Conservation (phyloP, 2,888 invertebrate genomes). For the Noctua fimbriata region DNA sequence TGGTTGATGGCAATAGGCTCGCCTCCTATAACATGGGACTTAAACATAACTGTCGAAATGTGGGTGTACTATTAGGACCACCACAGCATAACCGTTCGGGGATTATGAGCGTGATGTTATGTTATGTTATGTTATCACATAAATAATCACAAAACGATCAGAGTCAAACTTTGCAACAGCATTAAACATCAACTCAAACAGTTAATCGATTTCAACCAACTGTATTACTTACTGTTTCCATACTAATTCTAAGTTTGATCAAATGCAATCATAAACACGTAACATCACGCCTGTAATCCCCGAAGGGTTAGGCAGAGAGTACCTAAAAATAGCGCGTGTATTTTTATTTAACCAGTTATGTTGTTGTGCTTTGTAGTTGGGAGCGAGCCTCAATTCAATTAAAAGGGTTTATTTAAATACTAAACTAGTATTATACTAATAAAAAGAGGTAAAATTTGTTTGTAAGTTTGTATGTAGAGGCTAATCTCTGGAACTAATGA, state of each 20-base stretch:
- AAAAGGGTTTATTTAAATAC: neutral
- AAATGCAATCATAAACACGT: slow-evolving; percentile 7
- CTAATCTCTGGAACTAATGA: too few relatives aligned
- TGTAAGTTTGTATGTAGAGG: too few relatives aligned
- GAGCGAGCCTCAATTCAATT: neutral
- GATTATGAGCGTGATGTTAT: too few relatives aligned
- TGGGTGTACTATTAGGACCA: too few relatives aligned
- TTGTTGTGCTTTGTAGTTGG: neutral
- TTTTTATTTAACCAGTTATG: neutral
- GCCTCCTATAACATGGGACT: too few relatives aligned
- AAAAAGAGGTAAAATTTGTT: too few relatives aligned
- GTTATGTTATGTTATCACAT: too few relatives aligned
- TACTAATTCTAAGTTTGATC: neutral
- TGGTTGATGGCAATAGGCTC: too few relatives aligned
- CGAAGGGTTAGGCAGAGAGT: neutral
- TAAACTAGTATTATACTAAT: neutral
- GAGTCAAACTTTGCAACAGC: neutral
- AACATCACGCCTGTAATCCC: neutral
- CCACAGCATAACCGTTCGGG: too few relatives aligned
- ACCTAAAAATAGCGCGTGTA: neutral
- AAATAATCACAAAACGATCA: neutral
- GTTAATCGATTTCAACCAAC: slow-evolving; percentile 9
- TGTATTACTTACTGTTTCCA: slow-evolving; percentile 10
- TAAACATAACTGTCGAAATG: too few relatives aligned
- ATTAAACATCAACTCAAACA: neutral